Percentiles rank a stretch among this genome's conserved stretches.
These are phyloP conservation scores for Thalassaphorura encarpata DNA, from an alignment of 1,140 invertebrate species.

Conservation along the genomic window DNA sequence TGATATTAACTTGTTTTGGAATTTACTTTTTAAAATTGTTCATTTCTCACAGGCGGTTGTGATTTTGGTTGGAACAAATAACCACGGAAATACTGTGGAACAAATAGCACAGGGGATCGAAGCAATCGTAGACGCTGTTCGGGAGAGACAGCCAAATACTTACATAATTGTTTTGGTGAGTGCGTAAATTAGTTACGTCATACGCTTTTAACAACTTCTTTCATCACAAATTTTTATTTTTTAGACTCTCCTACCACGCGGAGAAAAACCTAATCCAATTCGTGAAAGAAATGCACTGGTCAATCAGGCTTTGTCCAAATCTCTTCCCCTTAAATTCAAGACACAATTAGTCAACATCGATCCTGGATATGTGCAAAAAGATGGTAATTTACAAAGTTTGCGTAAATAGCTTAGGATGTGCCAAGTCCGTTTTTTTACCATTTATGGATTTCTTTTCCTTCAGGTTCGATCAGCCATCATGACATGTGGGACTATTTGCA, in stretches of 20 bases:
- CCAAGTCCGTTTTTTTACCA: background rate
- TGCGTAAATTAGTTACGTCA: background rate
- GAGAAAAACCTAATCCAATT: slow-evolving; percentile 65
- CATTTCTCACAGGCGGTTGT: slow-evolving; percentile 60
- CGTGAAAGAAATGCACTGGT: slow-evolving; percentile 62
- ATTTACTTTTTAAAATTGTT: background rate
- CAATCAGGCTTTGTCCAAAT: slow-evolving; percentile 57
- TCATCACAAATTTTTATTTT: slow-evolving; percentile 34
- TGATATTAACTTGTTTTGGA: too few relatives aligned
- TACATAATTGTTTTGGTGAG: slow-evolving; percentile 69
- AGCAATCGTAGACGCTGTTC: slow-evolving; percentile 60
- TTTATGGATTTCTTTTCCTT: slow-evolving; percentile 30
- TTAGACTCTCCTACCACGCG: slow-evolving; percentile 70
- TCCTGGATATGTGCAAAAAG: slow-evolving; percentile 60
- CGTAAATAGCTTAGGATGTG: background rate
- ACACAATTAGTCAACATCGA: slow-evolving; percentile 62
- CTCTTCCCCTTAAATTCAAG: slow-evolving; percentile 46
- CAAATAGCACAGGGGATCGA: slow-evolving; percentile 69
- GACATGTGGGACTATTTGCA: slow-evolving; percentile 86
- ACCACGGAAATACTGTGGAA: slow-evolving; percentile 61
- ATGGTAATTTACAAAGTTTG: slow-evolving; percentile 41
- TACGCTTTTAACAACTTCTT: background rate
- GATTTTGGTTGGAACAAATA: slow-evolving; percentile 76
- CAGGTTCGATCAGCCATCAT: slow-evolving; percentile 61
- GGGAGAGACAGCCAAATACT: slow-evolving; percentile 61